Evolutionary conservation across 2,888 invertebrate species (phyloP).

Genomic region (Diabrotica balteata): DNA sequence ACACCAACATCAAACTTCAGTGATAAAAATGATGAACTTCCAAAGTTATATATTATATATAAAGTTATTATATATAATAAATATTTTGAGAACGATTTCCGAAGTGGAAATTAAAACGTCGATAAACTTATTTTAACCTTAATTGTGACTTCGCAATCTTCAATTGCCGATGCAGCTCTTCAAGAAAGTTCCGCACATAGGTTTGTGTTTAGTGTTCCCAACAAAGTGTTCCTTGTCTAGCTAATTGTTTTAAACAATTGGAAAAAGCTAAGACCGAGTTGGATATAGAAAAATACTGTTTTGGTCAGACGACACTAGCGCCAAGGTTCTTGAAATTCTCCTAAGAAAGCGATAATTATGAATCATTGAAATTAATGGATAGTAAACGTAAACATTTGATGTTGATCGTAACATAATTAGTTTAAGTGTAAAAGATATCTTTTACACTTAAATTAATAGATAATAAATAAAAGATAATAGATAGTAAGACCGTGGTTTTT

Average conservation of each 20-base stretch:
- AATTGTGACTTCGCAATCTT: no score
- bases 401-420: conserved; percentile 33
- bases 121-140: no score
- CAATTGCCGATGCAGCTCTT: conserved; percentile 74
- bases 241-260: conserved; percentile 78
- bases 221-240: conserved; percentile 76
- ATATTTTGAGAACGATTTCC: no score
- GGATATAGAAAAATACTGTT: conserved; percentile 86
- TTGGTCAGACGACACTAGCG: conserved; percentile 89
- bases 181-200: conserved; percentile 83
- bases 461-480: no score
- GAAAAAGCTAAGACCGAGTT: conserved; percentile 81
- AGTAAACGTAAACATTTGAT: conserved; percentile 28
- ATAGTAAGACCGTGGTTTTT: no score
- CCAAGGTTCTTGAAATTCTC: conserved; percentile 88
- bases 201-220: conserved; percentile 81
- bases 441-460: no score
- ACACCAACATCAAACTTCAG: conserved; percentile 62
- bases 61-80: no score
- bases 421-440: conserved; percentile 20
- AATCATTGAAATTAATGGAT: conserved; percentile 12
- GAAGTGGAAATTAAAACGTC: no score
- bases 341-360: conserved; percentile 57
- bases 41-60: conserved; percentile 69
- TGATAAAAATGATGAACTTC: conserved; percentile 58